phyloP scores from a whole-genome alignment of 2,888 invertebrate species.

The Agonopterix alstromeriana region DNA sequence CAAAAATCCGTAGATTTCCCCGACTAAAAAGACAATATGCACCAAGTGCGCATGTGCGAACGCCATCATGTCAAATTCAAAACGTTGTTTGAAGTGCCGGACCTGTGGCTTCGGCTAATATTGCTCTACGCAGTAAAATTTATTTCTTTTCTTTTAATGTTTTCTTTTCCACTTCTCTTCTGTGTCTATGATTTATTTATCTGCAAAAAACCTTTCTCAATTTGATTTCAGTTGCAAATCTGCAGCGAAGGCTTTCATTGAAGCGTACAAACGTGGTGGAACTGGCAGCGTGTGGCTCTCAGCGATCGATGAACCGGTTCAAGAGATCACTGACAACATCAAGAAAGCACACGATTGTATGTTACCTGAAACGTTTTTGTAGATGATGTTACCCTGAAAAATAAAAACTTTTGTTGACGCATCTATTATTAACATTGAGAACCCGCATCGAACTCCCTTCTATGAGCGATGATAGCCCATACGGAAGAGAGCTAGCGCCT shows the following conservation, averaged over 20 bases:
- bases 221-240: constrained; percentile 16
- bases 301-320: constrained; percentile 13
- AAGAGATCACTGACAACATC: constrained; percentile 16
- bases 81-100: too few relatives aligned
- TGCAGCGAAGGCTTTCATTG: constrained; percentile 17
- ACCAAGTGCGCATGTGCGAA: too few relatives aligned
- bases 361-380: too few relatives aligned
- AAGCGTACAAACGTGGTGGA: constrained; percentile 14
- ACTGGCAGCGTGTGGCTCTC: constrained; percentile 20
- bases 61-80: too few relatives aligned
- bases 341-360: constrained; percentile 2
- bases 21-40: too few relatives aligned
- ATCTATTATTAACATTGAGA: background rate
- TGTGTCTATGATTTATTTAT: too few relatives aligned
- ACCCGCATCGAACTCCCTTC: background rate
- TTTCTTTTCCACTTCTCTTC: background rate
- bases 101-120: too few relatives aligned
- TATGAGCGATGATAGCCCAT: background rate
- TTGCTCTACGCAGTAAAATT: too few relatives aligned
- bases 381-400: constrained; percentile 6
- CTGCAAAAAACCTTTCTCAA: background rate
- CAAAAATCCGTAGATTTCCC: too few relatives aligned
- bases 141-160: background rate
- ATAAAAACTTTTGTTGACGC: background rate
- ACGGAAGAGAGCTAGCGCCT: too few relatives aligned